Conservation (phyloP, 1,140 invertebrate species). For the Macrosteles quadrilineatus region DNA sequence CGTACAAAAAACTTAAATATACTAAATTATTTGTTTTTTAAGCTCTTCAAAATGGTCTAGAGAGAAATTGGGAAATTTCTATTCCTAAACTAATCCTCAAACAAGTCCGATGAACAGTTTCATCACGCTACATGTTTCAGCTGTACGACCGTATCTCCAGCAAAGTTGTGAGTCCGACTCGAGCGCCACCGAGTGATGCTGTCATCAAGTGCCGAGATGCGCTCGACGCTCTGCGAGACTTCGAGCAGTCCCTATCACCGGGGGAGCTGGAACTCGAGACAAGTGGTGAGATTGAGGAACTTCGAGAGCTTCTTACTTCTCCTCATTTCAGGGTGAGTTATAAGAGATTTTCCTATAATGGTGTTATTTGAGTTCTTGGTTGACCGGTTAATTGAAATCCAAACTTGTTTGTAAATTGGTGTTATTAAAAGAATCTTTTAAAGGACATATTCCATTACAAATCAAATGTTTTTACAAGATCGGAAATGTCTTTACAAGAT, state of each 20-base stretch:
- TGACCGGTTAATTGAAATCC: no score
- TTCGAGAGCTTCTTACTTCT: constrained; percentile 74
- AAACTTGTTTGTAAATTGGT: no score
- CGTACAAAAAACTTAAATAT: no score
- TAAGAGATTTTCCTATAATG: no score
- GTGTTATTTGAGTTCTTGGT: no score
- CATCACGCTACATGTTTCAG: constrained; percentile 52
- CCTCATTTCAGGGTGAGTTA: constrained; percentile 84
- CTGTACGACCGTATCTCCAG: constrained; percentile 84
- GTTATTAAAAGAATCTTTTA: neutral
- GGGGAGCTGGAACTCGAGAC: constrained; percentile 53
- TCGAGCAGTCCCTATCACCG: constrained; percentile 55
- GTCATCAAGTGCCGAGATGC: constrained; percentile 74
- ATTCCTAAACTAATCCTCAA: no score
- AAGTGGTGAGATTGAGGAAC: constrained; percentile 64
- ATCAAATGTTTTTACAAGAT: neutral
- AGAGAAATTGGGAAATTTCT: no score
- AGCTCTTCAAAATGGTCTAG: no score
- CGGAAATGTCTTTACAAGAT: no score
- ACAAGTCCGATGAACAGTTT: no score
- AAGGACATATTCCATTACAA: neutral
- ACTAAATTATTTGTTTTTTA: no score
- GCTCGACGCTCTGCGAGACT: constrained; percentile 64
- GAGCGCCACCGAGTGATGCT: constrained; percentile 77
- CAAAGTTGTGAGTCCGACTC: constrained; percentile 68